Base-by-base conservation (phyloP, 2,113 vertebrate species). In the Heloderma charlesbogerti region DNA sequence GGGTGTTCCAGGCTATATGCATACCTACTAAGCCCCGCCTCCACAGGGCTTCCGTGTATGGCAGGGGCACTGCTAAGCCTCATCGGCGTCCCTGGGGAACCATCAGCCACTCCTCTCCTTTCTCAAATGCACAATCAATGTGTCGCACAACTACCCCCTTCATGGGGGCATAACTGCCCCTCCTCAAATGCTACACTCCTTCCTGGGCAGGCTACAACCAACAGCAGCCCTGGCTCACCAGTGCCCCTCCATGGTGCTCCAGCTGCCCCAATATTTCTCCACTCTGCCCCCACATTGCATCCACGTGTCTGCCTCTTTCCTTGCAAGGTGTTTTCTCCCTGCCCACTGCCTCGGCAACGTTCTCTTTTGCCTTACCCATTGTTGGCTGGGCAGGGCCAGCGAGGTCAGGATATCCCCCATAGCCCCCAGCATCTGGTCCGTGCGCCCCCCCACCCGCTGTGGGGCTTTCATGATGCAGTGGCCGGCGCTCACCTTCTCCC, bases 341-440 rank as follows among this genome's bases (percentile, higher is more conserved):
- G n/a, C 45, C 45, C 7, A 1, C 29, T 25, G 37, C 72, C 67
- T 27, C 12, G 37, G 45, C 71, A 7, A 37, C 9, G 9, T 22
- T 37, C 37, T 22, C 20, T 48, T 54, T 69, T 51, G 22, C 69
- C 98, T 98, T 95, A 98, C 97, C 98, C 97, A 97, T 87, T 97
- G 97, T 88, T 98, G 97, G 92, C 94, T 97, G 91, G 98, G 98
- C 93, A 98, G 94, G 60, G 97, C 98, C 95, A 98, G 93, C 4
- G 98, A 98, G n/a, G 97, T 98, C 81, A 98, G 96, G 95, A 98
- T 95, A 48, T 98, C 98, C 22, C 97, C 98, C 97, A 98, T 98
- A 90, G 98, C 98, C 88, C 98, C 98, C 89, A 98, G 96, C 96
- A 98, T 98, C 96, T 98, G 97, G 96, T 98, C 97, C 16, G 98